phyloP scores from a whole-genome alignment of 2,797 vertebrate species.

The Pseudochromis fuscus region DNA sequence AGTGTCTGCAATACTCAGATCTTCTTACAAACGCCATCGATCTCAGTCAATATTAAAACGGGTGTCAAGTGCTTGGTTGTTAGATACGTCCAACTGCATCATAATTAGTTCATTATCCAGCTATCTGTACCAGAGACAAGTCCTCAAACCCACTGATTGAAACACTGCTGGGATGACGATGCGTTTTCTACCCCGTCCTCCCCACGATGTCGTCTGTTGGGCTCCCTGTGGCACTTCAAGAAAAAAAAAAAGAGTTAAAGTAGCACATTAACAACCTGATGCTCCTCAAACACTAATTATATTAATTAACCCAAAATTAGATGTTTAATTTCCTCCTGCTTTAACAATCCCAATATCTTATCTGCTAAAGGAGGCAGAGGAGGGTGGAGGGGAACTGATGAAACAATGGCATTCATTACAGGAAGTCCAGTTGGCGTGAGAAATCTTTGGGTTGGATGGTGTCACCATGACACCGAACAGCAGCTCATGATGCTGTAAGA shows the following conservation, averaged over 20 bases:
- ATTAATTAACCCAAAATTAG: slow-evolving; percentile 61
- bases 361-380: slow-evolving; percentile 22
- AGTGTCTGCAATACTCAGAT: background rate
- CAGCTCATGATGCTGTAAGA: too few species aligned
- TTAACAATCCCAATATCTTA: slow-evolving; percentile 22
- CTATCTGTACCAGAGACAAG: slow-evolving; percentile 50
- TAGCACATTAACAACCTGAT: slow-evolving; percentile 60
- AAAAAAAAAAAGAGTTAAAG: slow-evolving; percentile 41
- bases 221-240: slow-evolving; percentile 10
- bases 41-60: slow-evolving; percentile 19
- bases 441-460: too few species aligned
- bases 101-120: slow-evolving; percentile 69
- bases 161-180: slow-evolving; percentile 48
- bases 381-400: slow-evolving; percentile 7
- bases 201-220: slow-evolving; percentile 10
- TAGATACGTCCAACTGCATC: slow-evolving; percentile 55
- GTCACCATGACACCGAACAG: too few species aligned
- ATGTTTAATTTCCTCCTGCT: slow-evolving; percentile 44
- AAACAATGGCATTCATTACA: too few species aligned
- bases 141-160: slow-evolving; percentile 54
- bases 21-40: background rate
- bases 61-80: slow-evolving; percentile 45
- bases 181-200: slow-evolving; percentile 52
- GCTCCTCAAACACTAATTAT: slow-evolving; percentile 53
- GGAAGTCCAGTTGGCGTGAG: too few species aligned